Conservation (phyloP, 2,113 vertebrate genomes). For the Hypomesus transpacificus region DNA sequence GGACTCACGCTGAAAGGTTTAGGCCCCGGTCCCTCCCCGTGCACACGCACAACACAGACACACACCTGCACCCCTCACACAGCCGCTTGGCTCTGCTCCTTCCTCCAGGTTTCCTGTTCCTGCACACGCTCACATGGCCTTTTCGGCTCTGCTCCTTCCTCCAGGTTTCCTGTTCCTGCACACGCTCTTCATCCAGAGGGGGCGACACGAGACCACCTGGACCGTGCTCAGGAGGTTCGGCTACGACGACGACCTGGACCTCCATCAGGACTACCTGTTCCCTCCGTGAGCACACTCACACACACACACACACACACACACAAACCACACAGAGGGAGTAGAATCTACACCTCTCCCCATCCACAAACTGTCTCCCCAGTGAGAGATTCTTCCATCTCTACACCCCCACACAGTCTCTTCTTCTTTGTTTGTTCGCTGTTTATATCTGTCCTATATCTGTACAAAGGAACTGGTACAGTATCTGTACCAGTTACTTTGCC, state of each 20-base stretch:
- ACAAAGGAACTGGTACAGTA: too few relatives aligned
- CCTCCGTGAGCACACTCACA: conserved; percentile 75
- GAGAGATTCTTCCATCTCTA: too few relatives aligned
- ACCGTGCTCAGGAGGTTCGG: conserved; percentile 93
- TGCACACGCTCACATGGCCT: conserved; percentile 94
- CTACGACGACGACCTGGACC: conserved; percentile 91
- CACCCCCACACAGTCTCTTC: too few relatives aligned
- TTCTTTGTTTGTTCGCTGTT: too few relatives aligned
- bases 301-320: too few relatives aligned
- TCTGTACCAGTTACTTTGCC: too few relatives aligned
- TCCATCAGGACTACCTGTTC: conserved; percentile 93
- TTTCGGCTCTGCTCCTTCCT: neutral
- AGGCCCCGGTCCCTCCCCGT: neutral
- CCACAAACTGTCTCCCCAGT: too few relatives aligned
- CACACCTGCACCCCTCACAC: neutral
- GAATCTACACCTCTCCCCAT: too few relatives aligned
- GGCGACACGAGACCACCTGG: conserved; percentile 97
- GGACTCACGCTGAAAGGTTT: conserved; percentile 91
- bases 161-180: conserved; percentile 97
- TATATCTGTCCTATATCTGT: too few relatives aligned
- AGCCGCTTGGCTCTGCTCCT: neutral
- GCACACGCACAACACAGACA: neutral
- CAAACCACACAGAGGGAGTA: too few relatives aligned
- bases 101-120: conserved; percentile 89
- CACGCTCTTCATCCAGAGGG: conserved; percentile 96